Percentiles rank a stretch among this genome's conserved stretches.
These are phyloP conservation scores for Enoplolaimus lenunculus DNA, from an alignment of 2,888 invertebrate genomes.

Conservation along the genomic window DNA sequence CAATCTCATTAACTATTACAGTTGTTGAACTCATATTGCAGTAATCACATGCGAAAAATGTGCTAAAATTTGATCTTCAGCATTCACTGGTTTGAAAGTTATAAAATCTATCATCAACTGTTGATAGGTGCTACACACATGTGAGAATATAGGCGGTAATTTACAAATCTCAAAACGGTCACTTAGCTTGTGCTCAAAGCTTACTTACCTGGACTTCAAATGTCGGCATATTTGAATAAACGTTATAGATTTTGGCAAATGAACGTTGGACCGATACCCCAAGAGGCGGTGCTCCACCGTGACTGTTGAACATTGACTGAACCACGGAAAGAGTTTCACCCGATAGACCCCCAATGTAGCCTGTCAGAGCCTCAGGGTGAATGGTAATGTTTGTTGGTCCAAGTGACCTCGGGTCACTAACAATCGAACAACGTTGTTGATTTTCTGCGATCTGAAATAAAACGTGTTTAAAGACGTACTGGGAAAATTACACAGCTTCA, in stretches of 20 bases:
- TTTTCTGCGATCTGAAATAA: constrained; percentile 12
- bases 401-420: not conserved
- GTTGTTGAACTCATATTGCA: too few species aligned
- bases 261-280: not conserved
- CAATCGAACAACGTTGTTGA: not conserved
- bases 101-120: too few species aligned
- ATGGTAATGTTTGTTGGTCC: constrained; percentile 13
- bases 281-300: not conserved
- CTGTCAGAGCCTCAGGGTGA: not conserved
- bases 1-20: too few species aligned
- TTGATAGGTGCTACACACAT: too few species aligned
- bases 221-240: constrained; percentile 11
- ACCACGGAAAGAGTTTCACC: not conserved
- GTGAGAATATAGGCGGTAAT: too few species aligned
- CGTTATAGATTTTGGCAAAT: not conserved
- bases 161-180: too few species aligned
- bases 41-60: too few species aligned
- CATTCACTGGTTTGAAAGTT: too few species aligned
- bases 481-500: too few species aligned
- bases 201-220: constrained; percentile 7
- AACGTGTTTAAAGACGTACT: not conserved
- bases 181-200: too few species aligned
- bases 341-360: not conserved
- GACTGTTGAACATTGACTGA: not conserved
- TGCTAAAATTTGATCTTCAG: too few species aligned